These are phyloP conservation scores for Amblyopsis rosae DNA, from an alignment of 2,113 vertebrate species.

Conservation along the genomic window DNA sequence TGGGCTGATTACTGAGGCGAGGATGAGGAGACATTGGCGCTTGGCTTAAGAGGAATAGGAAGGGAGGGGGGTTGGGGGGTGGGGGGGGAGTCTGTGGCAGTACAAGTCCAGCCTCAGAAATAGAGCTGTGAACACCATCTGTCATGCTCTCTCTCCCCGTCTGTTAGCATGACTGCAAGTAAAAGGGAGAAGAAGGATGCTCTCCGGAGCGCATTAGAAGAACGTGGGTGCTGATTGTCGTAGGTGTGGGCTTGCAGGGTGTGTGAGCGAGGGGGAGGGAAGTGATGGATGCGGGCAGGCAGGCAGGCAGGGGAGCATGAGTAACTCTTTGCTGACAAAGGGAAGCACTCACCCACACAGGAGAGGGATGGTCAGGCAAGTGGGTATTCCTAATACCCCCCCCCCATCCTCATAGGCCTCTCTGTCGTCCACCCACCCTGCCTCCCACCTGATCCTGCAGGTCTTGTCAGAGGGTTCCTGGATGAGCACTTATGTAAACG, in stretches of 20 bases:
- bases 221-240: slow-evolving; percentile 76
- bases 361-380: slow-evolving; percentile 71
- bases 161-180: slow-evolving; percentile 78
- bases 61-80: background rate
- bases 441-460: slow-evolving; percentile 66
- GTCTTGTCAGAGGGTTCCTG: slow-evolving; percentile 70
- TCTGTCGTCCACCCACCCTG: slow-evolving; percentile 22
- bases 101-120: slow-evolving; percentile 85
- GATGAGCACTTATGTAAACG: slow-evolving; percentile 51
- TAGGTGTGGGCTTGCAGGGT: slow-evolving; percentile 76
- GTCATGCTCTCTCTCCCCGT: slow-evolving; percentile 80
- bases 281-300: slow-evolving; percentile 59
- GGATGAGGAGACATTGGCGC: slow-evolving; percentile 72
- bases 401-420: slow-evolving; percentile 43
- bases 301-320: slow-evolving; percentile 60
- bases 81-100: slow-evolving; percentile 63
- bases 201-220: slow-evolving; percentile 70
- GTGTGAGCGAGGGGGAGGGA: slow-evolving; percentile 55
- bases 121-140: slow-evolving; percentile 87
- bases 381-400: slow-evolving; percentile 77
- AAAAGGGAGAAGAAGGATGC: slow-evolving; percentile 72
- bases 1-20: slow-evolving; percentile 70
- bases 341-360: slow-evolving; percentile 78
- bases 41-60: slow-evolving; percentile 74
- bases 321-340: slow-evolving; percentile 77